Base-by-base conservation (phyloP, 2,888 invertebrate genomes). In the Parelbella ahira region DNA sequence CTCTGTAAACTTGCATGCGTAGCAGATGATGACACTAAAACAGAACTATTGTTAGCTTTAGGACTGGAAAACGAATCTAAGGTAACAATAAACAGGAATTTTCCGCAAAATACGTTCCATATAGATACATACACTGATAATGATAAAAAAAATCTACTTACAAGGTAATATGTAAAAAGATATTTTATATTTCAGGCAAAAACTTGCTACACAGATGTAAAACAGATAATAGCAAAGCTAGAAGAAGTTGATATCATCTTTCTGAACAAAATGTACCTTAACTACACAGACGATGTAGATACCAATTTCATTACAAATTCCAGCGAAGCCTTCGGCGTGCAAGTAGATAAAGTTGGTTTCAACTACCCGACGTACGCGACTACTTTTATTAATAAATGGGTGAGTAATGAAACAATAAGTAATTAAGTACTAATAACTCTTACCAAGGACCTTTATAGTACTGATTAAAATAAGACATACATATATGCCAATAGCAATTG, bases 301-400 rank as follows among this genome's bases (percentile, higher is more conserved):
- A 29, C 49, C 0, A 33, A 6, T 0, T 73, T 77, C 20, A 21
- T 61, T 0, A 18, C 25, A 1, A 57, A 71, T 23, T 56, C 67
- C 0, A 49, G 45, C 0, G 36, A 36, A 36, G 12, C 47, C 1
- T 68, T 50, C 33, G 77, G 75, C 1, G 62, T 77, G 0, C 48
- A 53, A n/a, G 62, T 74, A 0, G 64, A 68, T 0, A 69, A 58
- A 50, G 56, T 76, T 1, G 63, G 68, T 0, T 78, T 68, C 37
- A 48, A 59, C 4, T 60, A 54, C 13, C 69, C 69, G 1, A 45
- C 30, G 1, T 37, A 58, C 1, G 68, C 73, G 0, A 44, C 50
- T 0, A n/a, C 48, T 1, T 69, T 59, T 46, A 67, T 81, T 1
- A 80, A 81, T 46, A 56, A 49, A 42, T 58, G 58, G 60, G 81